Evolutionary conservation across 2,888 invertebrate species (phyloP).

Genomic region (Volucella inanis): DNA sequence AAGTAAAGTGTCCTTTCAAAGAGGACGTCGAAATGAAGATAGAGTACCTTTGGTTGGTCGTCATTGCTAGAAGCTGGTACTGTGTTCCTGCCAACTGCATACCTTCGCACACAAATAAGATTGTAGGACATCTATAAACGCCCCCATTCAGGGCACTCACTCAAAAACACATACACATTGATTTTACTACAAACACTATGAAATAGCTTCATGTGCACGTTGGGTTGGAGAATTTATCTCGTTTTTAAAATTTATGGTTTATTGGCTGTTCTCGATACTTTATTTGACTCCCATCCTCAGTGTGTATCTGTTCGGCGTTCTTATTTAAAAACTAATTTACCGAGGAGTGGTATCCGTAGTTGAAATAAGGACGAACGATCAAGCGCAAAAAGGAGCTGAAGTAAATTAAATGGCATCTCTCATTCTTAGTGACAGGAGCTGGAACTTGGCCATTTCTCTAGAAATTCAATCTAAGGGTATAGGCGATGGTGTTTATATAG

Average conservation of each 20-base stretch:
- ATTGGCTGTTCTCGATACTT: conserved; percentile 66
- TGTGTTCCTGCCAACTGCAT: conserved; percentile 61
- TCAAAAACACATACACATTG: conserved; percentile 1
- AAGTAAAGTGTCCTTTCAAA: conserved; percentile 51
- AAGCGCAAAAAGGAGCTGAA: conserved; percentile 25
- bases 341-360: background rate
- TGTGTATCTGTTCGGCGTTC: background rate
- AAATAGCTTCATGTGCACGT: conserved; percentile 19
- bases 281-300: conserved; percentile 21
- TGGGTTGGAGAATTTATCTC: conserved; percentile 48
- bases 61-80: conserved; percentile 18
- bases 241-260: conserved; percentile 66
- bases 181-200: background rate
- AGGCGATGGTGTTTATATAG: background rate
- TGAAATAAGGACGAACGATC: background rate
- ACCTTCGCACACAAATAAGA: conserved; percentile 50
- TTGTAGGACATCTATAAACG: conserved; percentile 4
- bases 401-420: conserved; percentile 72
- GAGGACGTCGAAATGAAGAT: conserved; percentile 67
- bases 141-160: background rate
- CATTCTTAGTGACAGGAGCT: conserved; percentile 58
- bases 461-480: conserved; percentile 51
- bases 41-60: conserved; percentile 64
- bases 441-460: conserved; percentile 64
- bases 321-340: conserved; percentile 67